Conservation (phyloP, 2,888 invertebrate genomes). For the Metalampra italica region DNA sequence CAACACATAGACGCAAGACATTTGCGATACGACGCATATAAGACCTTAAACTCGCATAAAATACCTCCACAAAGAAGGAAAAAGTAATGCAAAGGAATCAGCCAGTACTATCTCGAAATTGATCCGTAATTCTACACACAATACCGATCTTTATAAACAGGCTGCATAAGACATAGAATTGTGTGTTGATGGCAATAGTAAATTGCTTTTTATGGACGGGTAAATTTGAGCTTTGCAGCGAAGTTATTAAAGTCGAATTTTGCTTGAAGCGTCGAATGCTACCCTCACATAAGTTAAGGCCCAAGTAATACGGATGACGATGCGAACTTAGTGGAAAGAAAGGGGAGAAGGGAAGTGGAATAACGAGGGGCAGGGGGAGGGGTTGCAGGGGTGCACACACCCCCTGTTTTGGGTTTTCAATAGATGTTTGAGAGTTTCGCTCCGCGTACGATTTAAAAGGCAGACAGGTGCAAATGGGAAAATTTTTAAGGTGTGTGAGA, state of each 20-base stretch:
- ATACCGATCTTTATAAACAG: conserved; percentile 24
- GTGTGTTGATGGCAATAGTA: conserved; percentile 28
- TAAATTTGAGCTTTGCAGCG: conserved; percentile 18
- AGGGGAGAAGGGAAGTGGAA: conserved; percentile 66
- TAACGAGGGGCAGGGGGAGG: conserved; percentile 52
- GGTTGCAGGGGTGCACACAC: conserved; percentile 35
- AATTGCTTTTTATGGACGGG: conserved; percentile 52
- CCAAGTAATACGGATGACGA: conserved; percentile 77
- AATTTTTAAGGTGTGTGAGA: not conserved
- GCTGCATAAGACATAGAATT: conserved; percentile 32
- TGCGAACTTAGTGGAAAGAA: conserved; percentile 77
- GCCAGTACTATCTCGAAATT: conserved; percentile 75
- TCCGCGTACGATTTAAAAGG: conserved; percentile 61
- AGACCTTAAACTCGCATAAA: conserved; percentile 73
- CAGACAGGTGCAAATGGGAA: conserved; percentile 21
- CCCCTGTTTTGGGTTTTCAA: conserved; percentile 77
- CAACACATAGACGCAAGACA: conserved; percentile 27
- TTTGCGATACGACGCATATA: conserved; percentile 41
- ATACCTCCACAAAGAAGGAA: conserved; percentile 74
- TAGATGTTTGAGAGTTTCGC: conserved; percentile 71
- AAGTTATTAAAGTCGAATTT: conserved; percentile 22
- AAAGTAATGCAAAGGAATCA: conserved; percentile 77
- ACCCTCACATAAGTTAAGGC: conserved; percentile 75
- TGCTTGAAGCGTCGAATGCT: conserved; percentile 20
- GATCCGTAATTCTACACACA: conserved; percentile 45